These are phyloP conservation scores for Planococcus citri DNA, from an alignment of 1,140 invertebrate genomes.

Conservation along the genomic window DNA sequence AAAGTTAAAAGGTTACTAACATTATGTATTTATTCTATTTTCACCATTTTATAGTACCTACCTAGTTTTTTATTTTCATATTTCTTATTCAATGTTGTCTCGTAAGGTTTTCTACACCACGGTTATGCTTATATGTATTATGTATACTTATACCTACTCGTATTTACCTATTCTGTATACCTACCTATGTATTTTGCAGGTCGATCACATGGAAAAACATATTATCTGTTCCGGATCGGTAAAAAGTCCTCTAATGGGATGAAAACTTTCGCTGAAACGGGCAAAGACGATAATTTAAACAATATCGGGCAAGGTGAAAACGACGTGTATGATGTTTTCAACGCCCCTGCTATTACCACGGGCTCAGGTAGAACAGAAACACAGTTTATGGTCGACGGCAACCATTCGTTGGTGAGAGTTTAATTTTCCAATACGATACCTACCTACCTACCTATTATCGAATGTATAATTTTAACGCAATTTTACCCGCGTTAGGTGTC, in stretches of 20 bases:
- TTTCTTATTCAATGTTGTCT: not conserved
- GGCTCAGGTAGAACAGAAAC: constrained; percentile 67
- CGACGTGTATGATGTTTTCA: constrained; percentile 62
- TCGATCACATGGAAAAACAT: constrained; percentile 67
- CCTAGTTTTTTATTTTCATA: not conserved
- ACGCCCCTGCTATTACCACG: constrained; percentile 55
- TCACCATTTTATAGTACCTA: not conserved
- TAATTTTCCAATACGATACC: constrained; percentile 12
- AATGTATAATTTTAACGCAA: too few species aligned
- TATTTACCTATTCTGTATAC: not conserved
- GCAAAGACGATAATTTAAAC: constrained; percentile 56
- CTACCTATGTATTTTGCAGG: constrained; percentile 44
- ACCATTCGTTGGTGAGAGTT: constrained; percentile 58
- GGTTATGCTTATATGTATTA: too few species aligned
- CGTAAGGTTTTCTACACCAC: too few species aligned
- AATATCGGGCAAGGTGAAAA: constrained; percentile 38
- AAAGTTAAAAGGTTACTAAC: not conserved
- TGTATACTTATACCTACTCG: too few species aligned
- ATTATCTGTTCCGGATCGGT: constrained; percentile 66
- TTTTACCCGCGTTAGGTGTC: constrained; percentile 48
- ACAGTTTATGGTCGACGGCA: constrained; percentile 78
- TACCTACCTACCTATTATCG: not conserved
- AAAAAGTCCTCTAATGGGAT: constrained; percentile 56
- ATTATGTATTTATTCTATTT: not conserved
- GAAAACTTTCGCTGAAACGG: constrained; percentile 69